Evolutionary conservation across 92 coral and sea anemone species (phyloP).

Genomic region (Epizoanthus illoricatus): DNA sequence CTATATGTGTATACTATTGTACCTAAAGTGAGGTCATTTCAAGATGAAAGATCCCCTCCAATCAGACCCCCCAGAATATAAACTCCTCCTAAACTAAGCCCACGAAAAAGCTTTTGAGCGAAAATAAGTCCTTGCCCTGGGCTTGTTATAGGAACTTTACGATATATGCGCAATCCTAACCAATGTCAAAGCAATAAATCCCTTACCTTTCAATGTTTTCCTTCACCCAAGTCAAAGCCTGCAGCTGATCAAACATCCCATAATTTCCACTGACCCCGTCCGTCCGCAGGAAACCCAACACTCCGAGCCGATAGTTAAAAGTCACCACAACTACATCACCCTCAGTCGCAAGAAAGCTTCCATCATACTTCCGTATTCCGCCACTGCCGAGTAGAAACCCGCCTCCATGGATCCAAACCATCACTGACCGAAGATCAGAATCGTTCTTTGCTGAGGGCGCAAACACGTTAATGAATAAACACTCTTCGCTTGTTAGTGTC

Average conservation of each 20-base stretch:
- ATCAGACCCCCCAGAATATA: no score
- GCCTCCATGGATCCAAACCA: conserved; percentile 45
- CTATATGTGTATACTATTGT: no score
- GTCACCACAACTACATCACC: conserved; percentile 23
- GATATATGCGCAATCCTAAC: not conserved
- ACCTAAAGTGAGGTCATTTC: no score
- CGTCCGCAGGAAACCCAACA: conserved; percentile 14
- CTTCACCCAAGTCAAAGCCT: conserved; percentile 29
- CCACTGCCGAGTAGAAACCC: conserved; percentile 24
- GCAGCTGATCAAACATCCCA: conserved; percentile 28
- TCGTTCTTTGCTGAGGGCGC: not conserved
- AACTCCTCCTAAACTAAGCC: no score
- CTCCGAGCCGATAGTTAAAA: conserved; percentile 16
- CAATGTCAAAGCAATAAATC: not conserved
- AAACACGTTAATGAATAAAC: conserved; percentile 11
- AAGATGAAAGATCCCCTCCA: no score
- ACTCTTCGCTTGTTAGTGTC: conserved; percentile 1
- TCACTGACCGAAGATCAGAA: not conserved
- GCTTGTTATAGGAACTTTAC: not conserved
- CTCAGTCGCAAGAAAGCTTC: conserved; percentile 14
- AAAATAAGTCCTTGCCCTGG: no score
- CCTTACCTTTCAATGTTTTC: conserved; percentile 23
- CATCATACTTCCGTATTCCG: conserved; percentile 25
- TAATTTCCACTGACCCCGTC: conserved; percentile 13
- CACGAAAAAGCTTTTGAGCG: no score